phyloP scores from a whole-genome alignment of 2,113 vertebrate genomes.

The Strix uralensis region DNA sequence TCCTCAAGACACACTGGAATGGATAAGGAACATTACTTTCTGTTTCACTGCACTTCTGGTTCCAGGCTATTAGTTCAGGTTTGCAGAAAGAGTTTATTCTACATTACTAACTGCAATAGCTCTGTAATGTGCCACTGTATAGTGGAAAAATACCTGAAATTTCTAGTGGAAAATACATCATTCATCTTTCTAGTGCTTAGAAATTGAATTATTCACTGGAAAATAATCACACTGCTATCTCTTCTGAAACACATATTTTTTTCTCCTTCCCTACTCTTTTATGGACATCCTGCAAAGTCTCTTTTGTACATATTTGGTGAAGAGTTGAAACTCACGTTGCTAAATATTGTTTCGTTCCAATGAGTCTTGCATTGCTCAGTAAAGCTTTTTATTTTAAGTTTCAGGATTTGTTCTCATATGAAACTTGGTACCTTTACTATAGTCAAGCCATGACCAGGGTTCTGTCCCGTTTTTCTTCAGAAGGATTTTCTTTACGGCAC shows the following conservation, averaged over 20 bases:
- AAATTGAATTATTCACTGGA: background rate
- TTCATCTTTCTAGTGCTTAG: background rate
- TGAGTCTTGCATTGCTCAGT: background rate
- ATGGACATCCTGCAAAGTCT: background rate
- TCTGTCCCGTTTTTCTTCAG: background rate
- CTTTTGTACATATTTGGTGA: background rate
- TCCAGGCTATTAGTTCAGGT: background rate
- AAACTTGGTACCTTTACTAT: background rate
- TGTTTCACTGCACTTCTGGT: background rate
- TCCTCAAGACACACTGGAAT: background rate
- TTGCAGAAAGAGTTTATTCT: background rate
- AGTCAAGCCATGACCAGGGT: background rate
- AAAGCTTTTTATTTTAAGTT: background rate
- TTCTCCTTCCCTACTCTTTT: background rate
- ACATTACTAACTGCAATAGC: background rate
- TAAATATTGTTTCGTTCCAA: background rate
- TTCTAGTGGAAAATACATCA: background rate
- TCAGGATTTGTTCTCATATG: background rate
- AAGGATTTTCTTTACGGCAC: background rate
- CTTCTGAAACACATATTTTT: background rate
- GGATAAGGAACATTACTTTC: background rate
- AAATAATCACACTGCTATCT: background rate
- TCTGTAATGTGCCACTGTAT: background rate
- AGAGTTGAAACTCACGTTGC: background rate
- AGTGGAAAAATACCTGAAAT: background rate